Base-by-base conservation (phyloP, 2,888 invertebrate genomes). In the Caenorhabditis zanzibari region DNA sequence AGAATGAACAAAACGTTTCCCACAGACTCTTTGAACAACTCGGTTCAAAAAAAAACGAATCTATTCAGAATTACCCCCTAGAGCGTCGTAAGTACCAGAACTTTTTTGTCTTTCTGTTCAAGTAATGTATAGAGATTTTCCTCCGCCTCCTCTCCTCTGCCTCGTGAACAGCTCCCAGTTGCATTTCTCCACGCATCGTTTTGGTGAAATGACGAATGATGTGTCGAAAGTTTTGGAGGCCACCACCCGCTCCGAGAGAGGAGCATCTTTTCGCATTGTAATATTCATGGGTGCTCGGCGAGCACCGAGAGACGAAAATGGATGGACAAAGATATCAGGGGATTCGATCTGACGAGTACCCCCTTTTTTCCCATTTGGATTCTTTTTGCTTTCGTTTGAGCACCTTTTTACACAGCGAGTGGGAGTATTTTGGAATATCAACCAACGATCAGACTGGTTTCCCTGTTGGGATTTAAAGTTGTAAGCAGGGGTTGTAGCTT, bases 311-410 rank as follows among this genome's bases (percentile, higher is more conserved):
- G 68, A 47, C 72, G 59, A 54, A 74, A 74, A 74, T 64, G 74
- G 64, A 64, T 63, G 74, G 54, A 26, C 54, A 54, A n/a, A 52
- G 68, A 76, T 76, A 76, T 76, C 76, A 49, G 68, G 76, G 76
- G 76, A 76, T 76, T 76, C 76, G 76, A 76, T 76, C 76, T 76
- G 76, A 76, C 75, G 63, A 66, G 58, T 38, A 66, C 64, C 54
- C 63, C 64, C 12, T 38, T 68, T 68, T 54, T n/a, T 38, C 68
- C 52, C 61, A 61, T 63, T 56, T 24, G 61, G 38, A 54, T 73
- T 73, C 73, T 61, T 52, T 59, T 59, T 32, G 47, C 56, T 32
- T 22, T 47, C 47, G 1, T 47, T 35, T 61, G 59, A 61, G 59
- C 35, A 49, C 49, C 44, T 35, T 52, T 52, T 72, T 63, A 22